Evolutionary conservation across 1,140 invertebrate species (phyloP).

Genomic region (Atta texana): DNA sequence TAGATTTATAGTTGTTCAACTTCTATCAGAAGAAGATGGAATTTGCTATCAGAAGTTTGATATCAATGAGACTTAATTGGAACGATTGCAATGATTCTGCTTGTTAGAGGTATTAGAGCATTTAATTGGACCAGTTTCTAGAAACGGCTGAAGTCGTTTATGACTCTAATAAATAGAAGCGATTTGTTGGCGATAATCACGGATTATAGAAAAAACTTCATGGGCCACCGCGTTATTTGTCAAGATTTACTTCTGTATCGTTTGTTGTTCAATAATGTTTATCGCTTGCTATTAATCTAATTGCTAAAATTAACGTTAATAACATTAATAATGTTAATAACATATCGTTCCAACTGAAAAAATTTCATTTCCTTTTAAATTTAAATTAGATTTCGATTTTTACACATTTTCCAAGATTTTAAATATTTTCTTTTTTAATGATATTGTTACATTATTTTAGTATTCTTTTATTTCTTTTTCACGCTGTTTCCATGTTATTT

Average conservation of each 20-base stretch:
- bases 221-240: neutral
- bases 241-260: neutral
- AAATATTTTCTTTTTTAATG: neutral
- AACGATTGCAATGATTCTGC: slow-evolving; percentile 55
- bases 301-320: slow-evolving; percentile 21
- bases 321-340: too few species aligned
- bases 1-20: slow-evolving; percentile 34
- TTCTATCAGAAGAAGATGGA: neutral
- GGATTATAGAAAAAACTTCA: slow-evolving; percentile 41
- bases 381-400: neutral
- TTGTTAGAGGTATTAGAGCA: slow-evolving; percentile 59
- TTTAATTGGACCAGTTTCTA: slow-evolving; percentile 61
- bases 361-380: neutral
- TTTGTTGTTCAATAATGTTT: neutral
- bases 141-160: slow-evolving; percentile 6
- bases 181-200: slow-evolving; percentile 40
- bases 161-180: slow-evolving; percentile 51
- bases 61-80: slow-evolving; percentile 51
- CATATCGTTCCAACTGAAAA: neutral
- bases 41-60: slow-evolving; percentile 17
- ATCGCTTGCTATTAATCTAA: neutral
- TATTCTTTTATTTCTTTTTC: neutral
- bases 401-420: neutral
- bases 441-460: neutral
- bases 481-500: neutral